phyloP scores from a whole-genome alignment of 2,113 vertebrate genomes.

The Arenaria interpres region DNA sequence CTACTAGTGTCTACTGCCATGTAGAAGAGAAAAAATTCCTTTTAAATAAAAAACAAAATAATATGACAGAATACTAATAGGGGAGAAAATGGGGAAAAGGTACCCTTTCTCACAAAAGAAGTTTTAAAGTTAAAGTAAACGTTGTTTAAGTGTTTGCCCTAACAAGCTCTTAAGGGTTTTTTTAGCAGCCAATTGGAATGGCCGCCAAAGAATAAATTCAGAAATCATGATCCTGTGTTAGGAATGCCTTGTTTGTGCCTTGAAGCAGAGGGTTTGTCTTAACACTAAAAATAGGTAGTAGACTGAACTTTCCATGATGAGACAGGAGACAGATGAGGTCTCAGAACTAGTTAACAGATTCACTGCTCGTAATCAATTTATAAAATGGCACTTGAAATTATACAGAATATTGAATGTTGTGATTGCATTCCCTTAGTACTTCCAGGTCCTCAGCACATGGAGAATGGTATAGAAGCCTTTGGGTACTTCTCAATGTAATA shows the following conservation, averaged over 20 bases:
- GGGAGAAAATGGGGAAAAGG: neutral
- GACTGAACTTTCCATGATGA: neutral
- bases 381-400: neutral
- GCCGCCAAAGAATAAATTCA: neutral
- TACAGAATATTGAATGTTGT: rapidly evolving
- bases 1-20: neutral
- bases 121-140: neutral
- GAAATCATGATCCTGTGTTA: neutral
- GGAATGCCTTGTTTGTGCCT: neutral
- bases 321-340: neutral
- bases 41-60: neutral
- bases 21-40: neutral
- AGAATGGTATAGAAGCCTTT: neutral
- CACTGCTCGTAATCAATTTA: neutral
- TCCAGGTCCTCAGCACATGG: rapidly evolving
- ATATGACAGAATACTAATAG: neutral
- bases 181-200: neutral
- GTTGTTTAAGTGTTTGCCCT: neutral
- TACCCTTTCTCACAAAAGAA: neutral
- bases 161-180: neutral
- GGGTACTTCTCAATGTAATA: neutral
- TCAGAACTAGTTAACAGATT: neutral
- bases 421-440: neutral
- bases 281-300: neutral
- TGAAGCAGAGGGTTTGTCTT: neutral